Evolutionary conservation across 2,113 vertebrate genomes (phyloP).

Genomic region (Blennius ocellaris): DNA sequence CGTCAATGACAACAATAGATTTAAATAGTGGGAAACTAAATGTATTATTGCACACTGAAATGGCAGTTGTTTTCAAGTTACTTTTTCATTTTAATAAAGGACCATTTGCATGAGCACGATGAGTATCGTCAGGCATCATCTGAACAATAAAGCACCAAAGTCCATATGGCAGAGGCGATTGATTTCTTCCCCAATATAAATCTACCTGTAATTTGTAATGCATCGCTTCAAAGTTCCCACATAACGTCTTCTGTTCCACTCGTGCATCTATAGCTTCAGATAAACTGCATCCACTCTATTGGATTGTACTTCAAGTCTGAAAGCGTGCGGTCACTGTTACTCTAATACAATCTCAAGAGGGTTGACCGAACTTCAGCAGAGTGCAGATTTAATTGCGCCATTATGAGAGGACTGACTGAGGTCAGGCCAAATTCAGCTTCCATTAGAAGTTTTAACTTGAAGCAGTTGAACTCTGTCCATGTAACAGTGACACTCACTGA

Average conservation of each 20-base stretch:
- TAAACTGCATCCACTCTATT: conserved; percentile 34
- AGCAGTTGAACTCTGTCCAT: neutral
- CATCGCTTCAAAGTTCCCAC: conserved; percentile 24
- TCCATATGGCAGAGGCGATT: conserved; percentile 33
- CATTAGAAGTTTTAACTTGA: neutral
- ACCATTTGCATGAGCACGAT: conserved; percentile 8
- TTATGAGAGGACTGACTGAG: conserved; percentile 27
- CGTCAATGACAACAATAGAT: conserved; percentile 12
- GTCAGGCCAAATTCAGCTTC: conserved; percentile 19
- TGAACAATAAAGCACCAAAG: conserved; percentile 36
- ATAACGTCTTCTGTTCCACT: conserved; percentile 1
- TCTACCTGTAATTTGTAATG: conserved; percentile 15
- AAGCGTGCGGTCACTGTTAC: conserved; percentile 57
- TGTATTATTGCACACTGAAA: conserved; percentile 38
- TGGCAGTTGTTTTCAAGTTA: conserved; percentile 45
- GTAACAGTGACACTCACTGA: neutral
- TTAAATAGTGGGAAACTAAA: conserved; percentile 44
- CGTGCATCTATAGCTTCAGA: conserved; percentile 24
- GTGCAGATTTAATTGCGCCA: conserved; percentile 28
- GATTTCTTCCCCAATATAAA: conserved; percentile 28
- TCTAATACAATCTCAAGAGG: conserved; percentile 37
- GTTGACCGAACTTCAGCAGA: conserved; percentile 28
- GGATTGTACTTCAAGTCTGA: conserved; percentile 50
- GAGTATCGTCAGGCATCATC: conserved; percentile 28
- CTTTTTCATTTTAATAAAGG: conserved; percentile 29